phyloP scores from a whole-genome alignment of 2,113 vertebrate genomes.

The Hemiprocne comata region DNA sequence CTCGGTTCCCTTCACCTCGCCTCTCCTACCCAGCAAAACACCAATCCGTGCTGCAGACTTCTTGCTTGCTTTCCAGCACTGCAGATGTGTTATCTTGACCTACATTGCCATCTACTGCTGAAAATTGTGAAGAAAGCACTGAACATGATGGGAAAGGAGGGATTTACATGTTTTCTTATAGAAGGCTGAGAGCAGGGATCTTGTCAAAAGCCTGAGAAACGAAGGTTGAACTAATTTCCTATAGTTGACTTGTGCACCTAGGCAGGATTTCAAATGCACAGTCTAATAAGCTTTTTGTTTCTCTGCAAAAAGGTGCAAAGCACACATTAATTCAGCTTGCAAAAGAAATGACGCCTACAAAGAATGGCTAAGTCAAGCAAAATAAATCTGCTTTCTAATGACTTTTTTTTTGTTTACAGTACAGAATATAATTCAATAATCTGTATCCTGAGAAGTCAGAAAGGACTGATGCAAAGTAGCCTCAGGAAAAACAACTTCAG shows the following conservation, averaged over 20 bases:
- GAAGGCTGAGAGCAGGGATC: background rate
- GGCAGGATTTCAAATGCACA: background rate
- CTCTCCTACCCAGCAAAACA: background rate
- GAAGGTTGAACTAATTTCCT: background rate
- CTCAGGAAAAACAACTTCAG: background rate
- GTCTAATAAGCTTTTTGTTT: background rate
- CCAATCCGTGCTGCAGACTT: rapidly evolving
- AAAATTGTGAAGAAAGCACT: background rate
- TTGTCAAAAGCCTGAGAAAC: background rate
- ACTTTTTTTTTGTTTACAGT: background rate
- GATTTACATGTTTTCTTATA: background rate
- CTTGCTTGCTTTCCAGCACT: rapidly evolving
- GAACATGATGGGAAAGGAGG: background rate
- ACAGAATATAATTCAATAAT: background rate
- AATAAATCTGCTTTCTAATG: background rate
- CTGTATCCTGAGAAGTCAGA: background rate
- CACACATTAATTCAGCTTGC: background rate
- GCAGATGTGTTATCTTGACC: background rate
- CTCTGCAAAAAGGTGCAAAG: background rate
- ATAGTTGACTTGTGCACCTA: background rate
- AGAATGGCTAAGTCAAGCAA: background rate
- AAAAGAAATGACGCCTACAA: background rate
- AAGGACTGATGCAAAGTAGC: background rate
- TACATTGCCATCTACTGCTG: slow-evolving; percentile 14
- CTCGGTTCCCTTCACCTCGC: rapidly evolving